Evolutionary conservation across 2,888 invertebrate genomes (phyloP), one percentile per base, ranked within the genome.

Genomic region (Abrostola tripartita): DNA sequence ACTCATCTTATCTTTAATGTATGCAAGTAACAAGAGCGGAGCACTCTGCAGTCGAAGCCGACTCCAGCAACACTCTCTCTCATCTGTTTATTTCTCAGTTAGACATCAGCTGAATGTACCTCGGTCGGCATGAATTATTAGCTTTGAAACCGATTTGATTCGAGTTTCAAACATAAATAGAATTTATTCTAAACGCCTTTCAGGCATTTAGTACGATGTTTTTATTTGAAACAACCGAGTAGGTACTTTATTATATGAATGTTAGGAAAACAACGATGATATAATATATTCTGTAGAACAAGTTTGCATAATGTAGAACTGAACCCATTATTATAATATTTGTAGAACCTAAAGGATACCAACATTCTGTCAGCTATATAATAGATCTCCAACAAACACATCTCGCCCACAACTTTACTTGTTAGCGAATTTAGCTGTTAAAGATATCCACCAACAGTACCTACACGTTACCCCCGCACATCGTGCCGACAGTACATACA

Each of bases 1-100:
- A 8, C 24, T 47, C 42, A 52, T 51, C 50, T 54, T 60, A 74
- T 59, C 50, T 57, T 36, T 56, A 76, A 76, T 65, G 38, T 51
- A 76, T 65, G 61, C 65, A 37, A 58, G 52, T 42, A 36, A 24
- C 44, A 47, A 53, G 55, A n/a, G 49, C 57, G 37, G 59, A 47
- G 44, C 14, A 47, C 44, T 61, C 49, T 55, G 50, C 72, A 58
- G 60, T 52, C 61, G 44, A 72, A 52, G 35, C 44, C 52, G 12
- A 58, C 58, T 70, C 40, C 14, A 9, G 40, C 58, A 42, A 74
- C 62, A 54, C 55, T 37, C 12, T 51, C 52, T 38, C 50, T 49
- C 51, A 14, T 5, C 50, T 54, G 42, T 61, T 65, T 65, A 58
- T 55, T 60, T 54, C 54, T 36, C 4, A 50, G 11, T 47, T 24